Conservation (phyloP, 2,113 vertebrate genomes). For the Tapirus terrestris region DNA sequence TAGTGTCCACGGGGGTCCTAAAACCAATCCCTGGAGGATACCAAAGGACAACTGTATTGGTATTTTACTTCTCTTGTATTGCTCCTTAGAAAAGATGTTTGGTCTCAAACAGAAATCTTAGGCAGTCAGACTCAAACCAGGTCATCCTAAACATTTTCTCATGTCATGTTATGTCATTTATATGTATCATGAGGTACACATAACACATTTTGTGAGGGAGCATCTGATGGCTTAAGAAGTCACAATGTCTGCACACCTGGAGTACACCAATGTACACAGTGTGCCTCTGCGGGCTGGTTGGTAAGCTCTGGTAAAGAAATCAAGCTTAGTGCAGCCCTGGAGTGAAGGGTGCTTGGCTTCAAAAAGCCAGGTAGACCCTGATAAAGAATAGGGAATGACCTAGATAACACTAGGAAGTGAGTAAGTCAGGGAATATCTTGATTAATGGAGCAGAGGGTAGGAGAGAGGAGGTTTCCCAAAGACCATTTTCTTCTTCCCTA, state of each 20-base stretch:
- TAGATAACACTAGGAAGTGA: not conserved
- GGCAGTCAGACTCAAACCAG: not conserved
- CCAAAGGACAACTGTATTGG: not conserved
- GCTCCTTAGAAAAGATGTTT: not conserved
- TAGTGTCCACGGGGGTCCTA: too few species aligned
- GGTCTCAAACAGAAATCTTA: not conserved
- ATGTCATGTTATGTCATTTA: not conserved
- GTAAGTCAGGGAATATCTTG: not conserved
- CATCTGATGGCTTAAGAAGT: not conserved
- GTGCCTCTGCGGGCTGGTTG: too few species aligned
- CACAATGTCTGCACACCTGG: not conserved
- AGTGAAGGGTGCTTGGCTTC: not conserved
- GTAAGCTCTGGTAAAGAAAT: not conserved
- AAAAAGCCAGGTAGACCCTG: not conserved
- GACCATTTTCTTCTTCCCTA: not conserved
- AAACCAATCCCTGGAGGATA: too few species aligned
- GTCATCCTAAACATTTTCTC: not conserved
- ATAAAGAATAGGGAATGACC: fast-evolving
- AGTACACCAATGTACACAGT: fast-evolving
- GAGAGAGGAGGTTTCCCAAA: not conserved
- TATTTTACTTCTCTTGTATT: not conserved
- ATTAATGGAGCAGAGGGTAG: not conserved
- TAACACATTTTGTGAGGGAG: too few species aligned
- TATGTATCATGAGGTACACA: too few species aligned
- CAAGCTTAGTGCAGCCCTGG: not conserved